Conservation (phyloP, 2,113 vertebrate species). For the Crotalus horridus region DNA sequence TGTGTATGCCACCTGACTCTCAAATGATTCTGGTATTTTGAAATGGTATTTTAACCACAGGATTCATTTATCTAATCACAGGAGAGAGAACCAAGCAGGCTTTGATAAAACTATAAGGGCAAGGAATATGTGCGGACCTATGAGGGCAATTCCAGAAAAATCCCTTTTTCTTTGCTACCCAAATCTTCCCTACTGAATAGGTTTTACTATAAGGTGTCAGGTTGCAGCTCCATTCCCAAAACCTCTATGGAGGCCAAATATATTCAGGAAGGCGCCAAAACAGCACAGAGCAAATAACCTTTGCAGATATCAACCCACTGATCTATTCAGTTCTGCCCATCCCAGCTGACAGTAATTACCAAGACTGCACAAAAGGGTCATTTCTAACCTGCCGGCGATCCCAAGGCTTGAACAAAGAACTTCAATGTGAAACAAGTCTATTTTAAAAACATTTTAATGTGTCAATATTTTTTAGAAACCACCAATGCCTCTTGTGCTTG, state of each 20-base stretch:
- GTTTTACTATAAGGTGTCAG: not conserved
- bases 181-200: not conserved
- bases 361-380: not conserved
- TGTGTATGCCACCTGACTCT: not conserved
- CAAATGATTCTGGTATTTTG: not conserved
- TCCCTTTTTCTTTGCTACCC: not conserved
- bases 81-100: not conserved
- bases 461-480: not conserved
- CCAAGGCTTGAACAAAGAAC: not conserved
- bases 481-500: not conserved
- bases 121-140: not conserved
- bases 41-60: not conserved
- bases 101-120: not conserved
- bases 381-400: not conserved
- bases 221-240: not conserved
- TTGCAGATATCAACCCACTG: not conserved
- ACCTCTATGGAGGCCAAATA: not conserved
- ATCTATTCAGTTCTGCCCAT: not conserved
- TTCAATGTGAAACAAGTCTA: not conserved
- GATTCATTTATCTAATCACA: not conserved
- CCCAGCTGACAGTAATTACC: not conserved
- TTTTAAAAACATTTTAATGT: not conserved
- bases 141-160: not conserved
- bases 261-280: not conserved
- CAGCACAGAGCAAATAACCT: not conserved